Evolutionary conservation across 2,888 invertebrate genomes (phyloP).

Genomic region (Chrysina gloriosa): DNA sequence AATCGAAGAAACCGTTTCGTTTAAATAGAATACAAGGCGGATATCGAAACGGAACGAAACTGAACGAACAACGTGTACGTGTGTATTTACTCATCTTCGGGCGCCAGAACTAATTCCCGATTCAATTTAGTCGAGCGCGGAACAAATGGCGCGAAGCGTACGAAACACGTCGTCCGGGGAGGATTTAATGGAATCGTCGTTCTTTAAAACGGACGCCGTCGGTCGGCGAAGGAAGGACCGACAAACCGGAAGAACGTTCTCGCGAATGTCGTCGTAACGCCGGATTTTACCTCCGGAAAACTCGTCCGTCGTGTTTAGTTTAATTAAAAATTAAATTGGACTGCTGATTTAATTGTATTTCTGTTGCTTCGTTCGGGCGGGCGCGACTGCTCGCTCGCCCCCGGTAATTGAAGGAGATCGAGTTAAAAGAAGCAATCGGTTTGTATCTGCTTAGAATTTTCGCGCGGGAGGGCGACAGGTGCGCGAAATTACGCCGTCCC

Average conservation of each 20-base stretch:
- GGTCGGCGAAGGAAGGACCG: not conserved
- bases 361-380: conserved; percentile 3
- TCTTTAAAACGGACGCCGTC: conserved; percentile 1
- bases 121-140: not conserved
- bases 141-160: not conserved
- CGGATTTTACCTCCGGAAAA: not conserved
- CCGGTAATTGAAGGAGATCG: no score
- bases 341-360: conserved; percentile 14
- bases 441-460: no score
- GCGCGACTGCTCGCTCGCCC: no score
- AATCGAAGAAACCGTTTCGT: no score
- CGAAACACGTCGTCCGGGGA: conserved; percentile 8
- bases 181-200: conserved; percentile 17
- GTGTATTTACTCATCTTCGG: conserved; percentile 1
- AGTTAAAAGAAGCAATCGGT: no score
- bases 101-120: conserved; percentile 6
- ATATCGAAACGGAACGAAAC: no score
- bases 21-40: no score
- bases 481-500: no score
- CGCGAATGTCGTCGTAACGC: no score
- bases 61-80: no score
- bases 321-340: conserved; percentile 21
- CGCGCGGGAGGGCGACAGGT: no score
- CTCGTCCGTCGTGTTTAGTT: conserved; percentile 10
- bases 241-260: not conserved